Evolutionary conservation across 2,113 vertebrate genomes (phyloP).

Genomic region (Coryphaenoides rupestris): DNA sequence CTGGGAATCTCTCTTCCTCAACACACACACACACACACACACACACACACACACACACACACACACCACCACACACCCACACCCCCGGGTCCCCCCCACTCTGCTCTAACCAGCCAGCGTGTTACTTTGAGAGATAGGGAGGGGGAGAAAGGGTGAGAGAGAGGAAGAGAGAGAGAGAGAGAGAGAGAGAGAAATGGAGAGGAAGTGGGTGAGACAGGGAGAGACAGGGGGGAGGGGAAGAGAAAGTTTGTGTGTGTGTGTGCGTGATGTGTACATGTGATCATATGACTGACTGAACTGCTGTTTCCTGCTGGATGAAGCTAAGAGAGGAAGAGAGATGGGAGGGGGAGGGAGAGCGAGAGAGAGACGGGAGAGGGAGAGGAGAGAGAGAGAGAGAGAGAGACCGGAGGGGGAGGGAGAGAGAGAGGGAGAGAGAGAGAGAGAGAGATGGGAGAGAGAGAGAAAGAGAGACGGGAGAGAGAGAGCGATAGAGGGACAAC

Average conservation of each 20-base stretch:
- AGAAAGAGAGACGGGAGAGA: conserved; percentile 2
- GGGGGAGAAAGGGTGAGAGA: neutral
- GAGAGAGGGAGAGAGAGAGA: conserved; percentile 1
- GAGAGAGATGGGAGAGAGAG: neutral
- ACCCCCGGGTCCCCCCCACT: neutral
- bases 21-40: conserved; percentile 15
- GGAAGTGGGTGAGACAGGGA: too few relatives aligned
- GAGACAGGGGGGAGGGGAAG: too few relatives aligned
- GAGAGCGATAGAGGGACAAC: neutral
- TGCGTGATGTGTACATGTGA: too few relatives aligned
- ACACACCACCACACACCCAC: neutral
- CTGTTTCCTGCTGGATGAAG: too few relatives aligned
- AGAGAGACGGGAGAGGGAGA: neutral
- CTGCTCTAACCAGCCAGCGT: neutral
- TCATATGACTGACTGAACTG: too few relatives aligned
- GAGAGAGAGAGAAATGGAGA: too few relatives aligned
- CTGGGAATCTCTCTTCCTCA: conserved; percentile 40
- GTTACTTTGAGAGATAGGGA: neutral
- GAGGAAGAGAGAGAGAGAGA: too few relatives aligned
- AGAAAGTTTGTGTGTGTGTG: too few relatives aligned
- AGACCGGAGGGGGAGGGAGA: neutral
- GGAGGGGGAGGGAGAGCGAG: neutral
- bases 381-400: neutral
- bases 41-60: neutral
- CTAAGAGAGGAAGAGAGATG: neutral